Evolutionary conservation across 2,888 invertebrate genomes (phyloP).

Genomic region (Leptopilina myrica): DNA sequence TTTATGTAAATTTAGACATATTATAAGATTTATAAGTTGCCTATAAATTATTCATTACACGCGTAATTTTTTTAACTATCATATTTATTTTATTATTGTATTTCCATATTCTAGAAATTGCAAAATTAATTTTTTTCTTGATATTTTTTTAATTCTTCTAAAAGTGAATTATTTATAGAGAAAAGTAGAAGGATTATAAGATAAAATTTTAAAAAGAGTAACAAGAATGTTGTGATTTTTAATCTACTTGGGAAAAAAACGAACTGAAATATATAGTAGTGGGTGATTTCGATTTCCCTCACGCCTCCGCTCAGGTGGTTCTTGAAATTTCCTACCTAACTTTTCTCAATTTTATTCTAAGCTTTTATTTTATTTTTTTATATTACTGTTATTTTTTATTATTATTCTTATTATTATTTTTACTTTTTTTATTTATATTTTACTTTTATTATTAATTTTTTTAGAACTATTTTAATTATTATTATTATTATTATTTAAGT

Average conservation of each 20-base stretch:
- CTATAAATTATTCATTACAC: no score
- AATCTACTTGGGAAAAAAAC: not conserved
- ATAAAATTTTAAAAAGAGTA: not conserved
- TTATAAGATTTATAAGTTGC: no score
- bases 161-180: not conserved
- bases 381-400: not conserved
- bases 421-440: no score
- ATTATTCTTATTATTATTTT: not conserved
- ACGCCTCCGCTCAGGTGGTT: conserved; percentile 18
- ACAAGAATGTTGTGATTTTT: not conserved
- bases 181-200: not conserved
- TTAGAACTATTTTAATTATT: no score
- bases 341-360: not conserved
- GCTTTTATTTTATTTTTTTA: not conserved
- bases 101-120: no score
- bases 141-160: not conserved
- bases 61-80: no score
- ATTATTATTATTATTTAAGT: no score
- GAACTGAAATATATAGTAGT: not conserved
- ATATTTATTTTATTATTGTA: no score
- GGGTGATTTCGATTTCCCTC: conserved; percentile 2
- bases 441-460: no score
- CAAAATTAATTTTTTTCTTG: not conserved
- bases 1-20: no score
- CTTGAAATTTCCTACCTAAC: conserved; percentile 1